Evolutionary conservation across 2,797 vertebrate genomes (phyloP).

Genomic region (Bovichtus variegatus): DNA sequence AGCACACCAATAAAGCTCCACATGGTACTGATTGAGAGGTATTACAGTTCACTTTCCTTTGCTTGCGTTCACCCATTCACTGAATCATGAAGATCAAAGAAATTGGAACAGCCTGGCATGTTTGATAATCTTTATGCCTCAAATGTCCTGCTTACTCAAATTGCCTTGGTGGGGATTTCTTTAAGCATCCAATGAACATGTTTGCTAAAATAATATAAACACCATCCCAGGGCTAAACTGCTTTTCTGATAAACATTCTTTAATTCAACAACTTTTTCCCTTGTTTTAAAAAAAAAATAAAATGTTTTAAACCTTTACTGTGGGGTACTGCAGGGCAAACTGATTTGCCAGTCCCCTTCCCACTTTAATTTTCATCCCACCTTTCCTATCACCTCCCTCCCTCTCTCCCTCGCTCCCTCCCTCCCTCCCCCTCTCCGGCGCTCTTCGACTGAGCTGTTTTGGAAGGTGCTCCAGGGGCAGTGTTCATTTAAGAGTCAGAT

Average conservation of each 20-base stretch:
- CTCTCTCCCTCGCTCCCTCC: constrained; percentile 4
- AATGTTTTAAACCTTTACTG: constrained; percentile 17
- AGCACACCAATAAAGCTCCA: constrained; percentile 74
- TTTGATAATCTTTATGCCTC: constrained; percentile 41
- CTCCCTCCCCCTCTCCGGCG: neutral
- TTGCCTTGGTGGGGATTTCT: constrained; percentile 10
- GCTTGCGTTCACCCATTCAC: constrained; percentile 29
- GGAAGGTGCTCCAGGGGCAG: constrained; percentile 67
- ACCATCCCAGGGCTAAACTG: neutral
- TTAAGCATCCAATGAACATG: constrained; percentile 29
- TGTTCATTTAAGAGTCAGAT: constrained; percentile 70
- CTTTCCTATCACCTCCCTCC: constrained; percentile 28
- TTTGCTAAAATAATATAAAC: constrained; percentile 34
- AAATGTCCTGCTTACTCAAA: constrained; percentile 28
- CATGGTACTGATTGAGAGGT: constrained; percentile 77
- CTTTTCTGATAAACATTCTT: constrained; percentile 26
- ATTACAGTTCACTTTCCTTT: constrained; percentile 53
- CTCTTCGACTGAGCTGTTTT: constrained; percentile 48
- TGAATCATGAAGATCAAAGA: constrained; percentile 51
- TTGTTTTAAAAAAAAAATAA: too few species aligned
- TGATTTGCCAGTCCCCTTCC: constrained; percentile 21
- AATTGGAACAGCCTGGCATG: constrained; percentile 11
- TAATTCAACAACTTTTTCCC: constrained; percentile 4
- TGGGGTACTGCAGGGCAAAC: constrained; percentile 12
- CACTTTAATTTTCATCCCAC: constrained; percentile 36